Percentiles rank a stretch among this genome's conserved stretches.
Conservation (phyloP, 2,888 invertebrate species). For the Ornithoptera priamus region DNA sequence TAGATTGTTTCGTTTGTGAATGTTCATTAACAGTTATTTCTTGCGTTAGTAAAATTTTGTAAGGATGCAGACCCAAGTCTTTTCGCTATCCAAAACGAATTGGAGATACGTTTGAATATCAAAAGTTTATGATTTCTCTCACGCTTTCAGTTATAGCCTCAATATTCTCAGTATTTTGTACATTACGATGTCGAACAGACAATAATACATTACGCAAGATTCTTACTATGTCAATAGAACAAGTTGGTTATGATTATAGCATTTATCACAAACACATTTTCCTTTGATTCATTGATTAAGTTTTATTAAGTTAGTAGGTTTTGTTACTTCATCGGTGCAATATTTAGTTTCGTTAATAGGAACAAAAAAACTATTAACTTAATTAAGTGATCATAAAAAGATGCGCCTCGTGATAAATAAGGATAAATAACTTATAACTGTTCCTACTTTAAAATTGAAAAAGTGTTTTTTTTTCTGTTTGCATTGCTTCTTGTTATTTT, state of each 20-base stretch:
- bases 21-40: background rate
- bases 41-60: background rate
- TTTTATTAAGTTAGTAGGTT: no score
- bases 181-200: conserved; percentile 1
- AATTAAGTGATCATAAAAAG: no score
- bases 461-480: background rate
- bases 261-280: no score
- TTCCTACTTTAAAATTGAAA: background rate
- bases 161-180: conserved; percentile 1
- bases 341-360: no score
- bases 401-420: no score
- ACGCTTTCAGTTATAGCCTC: conserved; percentile 7
- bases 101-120: background rate
- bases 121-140: background rate
- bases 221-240: background rate
- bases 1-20: background rate
- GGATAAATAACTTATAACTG: background rate
- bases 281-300: no score
- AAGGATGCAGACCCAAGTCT: background rate
- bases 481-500: background rate
- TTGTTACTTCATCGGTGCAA: no score
- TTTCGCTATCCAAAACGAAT: background rate
- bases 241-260: no score
- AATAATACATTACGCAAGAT: background rate
- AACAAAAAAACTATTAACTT: no score